Evolutionary conservation across 2,797 vertebrate species (phyloP).

Genomic region (Pampus argenteus): DNA sequence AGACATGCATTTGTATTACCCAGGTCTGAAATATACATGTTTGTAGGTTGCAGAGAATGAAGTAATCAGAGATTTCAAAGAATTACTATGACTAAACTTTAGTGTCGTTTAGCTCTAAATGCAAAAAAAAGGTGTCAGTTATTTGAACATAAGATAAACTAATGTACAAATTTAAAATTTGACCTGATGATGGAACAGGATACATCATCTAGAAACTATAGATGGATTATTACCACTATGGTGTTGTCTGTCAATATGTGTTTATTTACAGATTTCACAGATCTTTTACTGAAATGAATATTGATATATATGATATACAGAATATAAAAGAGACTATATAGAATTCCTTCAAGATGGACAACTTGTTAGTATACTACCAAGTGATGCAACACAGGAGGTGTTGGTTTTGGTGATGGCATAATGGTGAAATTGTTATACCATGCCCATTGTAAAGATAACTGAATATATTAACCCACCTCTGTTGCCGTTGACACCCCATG

Average conservation of each 20-base stretch:
- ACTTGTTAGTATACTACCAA: too few relatives aligned
- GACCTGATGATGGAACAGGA: too few relatives aligned
- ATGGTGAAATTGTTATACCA: not conserved
- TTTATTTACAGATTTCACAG: too few relatives aligned
- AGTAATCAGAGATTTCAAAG: not conserved
- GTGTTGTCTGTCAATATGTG: too few relatives aligned
- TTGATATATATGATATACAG: too few relatives aligned
- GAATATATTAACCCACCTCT: slow-evolving; percentile 76
- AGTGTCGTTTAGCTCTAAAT: not conserved
- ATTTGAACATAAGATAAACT: not conserved
- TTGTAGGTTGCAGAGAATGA: not conserved
- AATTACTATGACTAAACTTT: not conserved
- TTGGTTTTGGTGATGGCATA: not conserved
- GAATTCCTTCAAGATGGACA: not conserved
- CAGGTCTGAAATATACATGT: not conserved
- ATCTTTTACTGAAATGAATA: too few relatives aligned
- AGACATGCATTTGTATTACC: not conserved
- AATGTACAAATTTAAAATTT: not conserved
- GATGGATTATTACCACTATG: too few relatives aligned
- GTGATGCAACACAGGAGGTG: not conserved
- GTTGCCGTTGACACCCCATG: slow-evolving; percentile 84
- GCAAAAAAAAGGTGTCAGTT: not conserved
- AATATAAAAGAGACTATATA: too few relatives aligned
- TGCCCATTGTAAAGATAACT: not conserved
- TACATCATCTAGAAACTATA: not conserved